Conservation (phyloP, 2,888 invertebrate genomes). For the Nomada flava region DNA sequence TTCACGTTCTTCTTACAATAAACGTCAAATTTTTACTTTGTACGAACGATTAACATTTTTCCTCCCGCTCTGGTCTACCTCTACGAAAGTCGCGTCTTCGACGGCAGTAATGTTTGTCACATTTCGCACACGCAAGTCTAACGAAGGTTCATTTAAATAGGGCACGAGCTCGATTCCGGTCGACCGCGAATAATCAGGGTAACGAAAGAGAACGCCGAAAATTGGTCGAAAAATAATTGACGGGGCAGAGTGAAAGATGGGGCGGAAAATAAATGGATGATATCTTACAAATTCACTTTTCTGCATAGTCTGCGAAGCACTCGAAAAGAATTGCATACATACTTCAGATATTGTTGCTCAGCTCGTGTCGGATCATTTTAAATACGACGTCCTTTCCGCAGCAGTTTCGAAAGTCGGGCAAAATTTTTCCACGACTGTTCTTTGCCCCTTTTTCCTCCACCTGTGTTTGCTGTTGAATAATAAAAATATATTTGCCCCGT, state of each 20-base stretch:
- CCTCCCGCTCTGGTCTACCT: neutral
- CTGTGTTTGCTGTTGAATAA: slow-evolving; percentile 52
- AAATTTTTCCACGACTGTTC: neutral
- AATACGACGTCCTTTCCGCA: neutral
- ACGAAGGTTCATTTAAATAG: slow-evolving; percentile 43
- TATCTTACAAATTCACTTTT: too few relatives aligned
- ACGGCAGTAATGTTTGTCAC: slow-evolving; percentile 31
- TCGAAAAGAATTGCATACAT: too few relatives aligned
- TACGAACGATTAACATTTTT: slow-evolving; percentile 45
- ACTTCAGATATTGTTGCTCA: too few relatives aligned
- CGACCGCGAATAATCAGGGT: neutral
- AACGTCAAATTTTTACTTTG: slow-evolving; percentile 58
- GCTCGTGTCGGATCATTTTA: neutral
- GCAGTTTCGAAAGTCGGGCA: slow-evolving; percentile 10
- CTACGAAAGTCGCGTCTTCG: neutral
- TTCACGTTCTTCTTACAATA: slow-evolving; percentile 42
- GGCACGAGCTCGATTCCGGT: slow-evolving; percentile 14
- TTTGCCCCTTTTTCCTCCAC: neutral
- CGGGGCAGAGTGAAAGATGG: slow-evolving; percentile 4
- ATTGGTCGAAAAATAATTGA: slow-evolving; percentile 2
- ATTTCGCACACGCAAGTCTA: slow-evolving; percentile 40
- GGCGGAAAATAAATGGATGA: neutral
- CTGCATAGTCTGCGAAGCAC: too few relatives aligned
- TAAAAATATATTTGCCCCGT: slow-evolving; percentile 44
- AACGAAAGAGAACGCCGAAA: neutral